phyloP scores from a whole-genome alignment of 2,888 invertebrate species.

The Lamellibrachia columna region DNA sequence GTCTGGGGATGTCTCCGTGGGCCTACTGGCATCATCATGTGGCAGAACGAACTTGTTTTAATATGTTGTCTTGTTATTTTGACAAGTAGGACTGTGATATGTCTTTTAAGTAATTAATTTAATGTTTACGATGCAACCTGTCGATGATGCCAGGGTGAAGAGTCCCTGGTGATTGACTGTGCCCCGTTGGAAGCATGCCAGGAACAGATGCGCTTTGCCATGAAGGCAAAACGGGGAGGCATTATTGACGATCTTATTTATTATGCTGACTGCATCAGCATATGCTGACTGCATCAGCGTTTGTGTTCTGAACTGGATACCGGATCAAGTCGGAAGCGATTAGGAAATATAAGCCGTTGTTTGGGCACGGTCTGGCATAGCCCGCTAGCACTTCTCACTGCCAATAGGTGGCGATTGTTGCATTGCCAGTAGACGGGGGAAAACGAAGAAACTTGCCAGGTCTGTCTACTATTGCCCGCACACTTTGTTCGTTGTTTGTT shows the following conservation, averaged over 20 bases:
- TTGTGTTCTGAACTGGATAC: neutral
- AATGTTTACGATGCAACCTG: neutral
- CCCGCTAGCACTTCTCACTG: neutral
- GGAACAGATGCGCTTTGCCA: neutral
- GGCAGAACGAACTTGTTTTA: neutral
- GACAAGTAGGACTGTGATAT: neutral
- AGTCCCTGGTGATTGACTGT: neutral
- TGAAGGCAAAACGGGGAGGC: neutral
- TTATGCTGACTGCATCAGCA: neutral
- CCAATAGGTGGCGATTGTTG: neutral
- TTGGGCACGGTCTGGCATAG: neutral
- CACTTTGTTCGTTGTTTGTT: slow-evolving; percentile 6
- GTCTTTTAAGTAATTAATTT: neutral
- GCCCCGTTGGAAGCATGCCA: neutral
- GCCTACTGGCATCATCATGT: neutral
- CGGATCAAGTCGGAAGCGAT: neutral
- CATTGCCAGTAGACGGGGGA: neutral
- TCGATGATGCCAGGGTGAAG: neutral
- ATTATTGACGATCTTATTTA: neutral
- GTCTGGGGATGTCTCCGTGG: neutral
- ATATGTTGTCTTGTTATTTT: neutral
- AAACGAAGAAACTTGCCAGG: slow-evolving; percentile 11
- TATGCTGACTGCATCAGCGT: neutral
- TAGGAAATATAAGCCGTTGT: slow-evolving; percentile 11
- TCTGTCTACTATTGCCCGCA: neutral